Conservation (phyloP, 2,888 invertebrate species). For the Patella ulyssiponensis region DNA sequence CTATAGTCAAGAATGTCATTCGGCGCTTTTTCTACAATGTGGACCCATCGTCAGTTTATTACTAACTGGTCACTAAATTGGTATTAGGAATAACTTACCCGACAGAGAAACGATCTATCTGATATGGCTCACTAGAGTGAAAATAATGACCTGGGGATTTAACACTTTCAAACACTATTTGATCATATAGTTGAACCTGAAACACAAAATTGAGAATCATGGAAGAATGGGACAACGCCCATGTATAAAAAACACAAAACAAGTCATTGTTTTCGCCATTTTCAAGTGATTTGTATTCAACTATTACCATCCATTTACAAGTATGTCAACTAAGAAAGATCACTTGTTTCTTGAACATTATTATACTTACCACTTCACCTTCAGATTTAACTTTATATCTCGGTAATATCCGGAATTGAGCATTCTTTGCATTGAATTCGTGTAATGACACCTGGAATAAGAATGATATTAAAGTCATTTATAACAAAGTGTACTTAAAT, state of each 20-base stretch:
- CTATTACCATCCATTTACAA: background rate
- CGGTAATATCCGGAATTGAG: conserved; percentile 71
- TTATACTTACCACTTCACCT: conserved; percentile 71
- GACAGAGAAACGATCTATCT: conserved; percentile 66
- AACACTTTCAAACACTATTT: conserved; percentile 71
- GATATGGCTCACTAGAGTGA: conserved; percentile 70
- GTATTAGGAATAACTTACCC: conserved; percentile 51
- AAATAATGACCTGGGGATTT: conserved; percentile 72
- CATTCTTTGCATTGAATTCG: conserved; percentile 70
- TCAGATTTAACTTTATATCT: conserved; percentile 73
- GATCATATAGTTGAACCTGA: conserved; percentile 71
- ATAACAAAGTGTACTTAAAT: too few relatives aligned
- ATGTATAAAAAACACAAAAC: too few relatives aligned
- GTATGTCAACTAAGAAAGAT: background rate
- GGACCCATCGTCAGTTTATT: background rate
- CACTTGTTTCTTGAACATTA: background rate
- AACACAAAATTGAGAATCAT: background rate
- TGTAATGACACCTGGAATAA: conserved; percentile 65
- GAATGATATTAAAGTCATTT: too few relatives aligned
- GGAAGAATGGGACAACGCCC: too few relatives aligned
- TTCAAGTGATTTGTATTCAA: too few relatives aligned
- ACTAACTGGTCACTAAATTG: background rate
- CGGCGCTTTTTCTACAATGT: background rate
- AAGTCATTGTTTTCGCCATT: too few relatives aligned
- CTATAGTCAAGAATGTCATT: background rate